phyloP scores from a whole-genome alignment of 2,888 invertebrate genomes.

The Netelia melanura region DNA sequence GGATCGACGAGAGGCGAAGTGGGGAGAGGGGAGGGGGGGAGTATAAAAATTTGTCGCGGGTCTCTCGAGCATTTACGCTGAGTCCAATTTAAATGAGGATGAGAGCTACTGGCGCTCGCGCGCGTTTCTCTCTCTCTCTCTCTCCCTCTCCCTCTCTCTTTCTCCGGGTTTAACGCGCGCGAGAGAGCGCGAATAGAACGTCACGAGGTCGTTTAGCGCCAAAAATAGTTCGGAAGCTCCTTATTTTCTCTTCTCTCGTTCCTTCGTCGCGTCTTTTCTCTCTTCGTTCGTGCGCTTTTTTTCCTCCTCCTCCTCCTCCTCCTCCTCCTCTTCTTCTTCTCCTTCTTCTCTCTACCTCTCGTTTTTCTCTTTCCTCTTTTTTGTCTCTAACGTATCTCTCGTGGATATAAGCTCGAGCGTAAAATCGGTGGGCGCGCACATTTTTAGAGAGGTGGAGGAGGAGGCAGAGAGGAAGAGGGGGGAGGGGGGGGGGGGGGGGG shows the following conservation, averaged over 20 bases:
- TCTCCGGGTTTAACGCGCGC: constrained; percentile 42
- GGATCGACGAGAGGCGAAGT: background rate
- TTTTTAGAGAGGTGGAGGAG: constrained; percentile 14
- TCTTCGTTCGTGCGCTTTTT: constrained; percentile 57
- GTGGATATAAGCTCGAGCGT: constrained; percentile 51
- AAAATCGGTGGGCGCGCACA: constrained; percentile 55
- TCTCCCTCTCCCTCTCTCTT: constrained; percentile 9
- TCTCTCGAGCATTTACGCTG: constrained; percentile 45
- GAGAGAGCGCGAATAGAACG: constrained; percentile 75
- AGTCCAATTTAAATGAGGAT: constrained; percentile 71
- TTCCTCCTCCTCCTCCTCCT: constrained; percentile 12
- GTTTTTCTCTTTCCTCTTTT: constrained; percentile 30
- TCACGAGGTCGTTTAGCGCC: constrained; percentile 80
- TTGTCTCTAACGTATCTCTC: constrained; percentile 24
- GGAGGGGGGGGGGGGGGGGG: constrained; percentile 10
- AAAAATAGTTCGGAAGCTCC: constrained; percentile 80
- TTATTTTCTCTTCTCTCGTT: constrained; percentile 78
- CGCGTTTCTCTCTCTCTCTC: constrained; percentile 18
- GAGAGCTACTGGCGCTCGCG: constrained; percentile 76
- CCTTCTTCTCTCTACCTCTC: constrained; percentile 24
- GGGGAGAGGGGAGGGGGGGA: background rate
- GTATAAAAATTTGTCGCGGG: constrained; percentile 11
- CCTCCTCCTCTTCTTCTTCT: constrained; percentile 2
- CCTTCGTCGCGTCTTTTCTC: constrained; percentile 66
- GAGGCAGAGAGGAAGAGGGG: background rate